Evolutionary conservation across 2,888 invertebrate genomes (phyloP).

Genomic region (Allophyes oxyacanthae): DNA sequence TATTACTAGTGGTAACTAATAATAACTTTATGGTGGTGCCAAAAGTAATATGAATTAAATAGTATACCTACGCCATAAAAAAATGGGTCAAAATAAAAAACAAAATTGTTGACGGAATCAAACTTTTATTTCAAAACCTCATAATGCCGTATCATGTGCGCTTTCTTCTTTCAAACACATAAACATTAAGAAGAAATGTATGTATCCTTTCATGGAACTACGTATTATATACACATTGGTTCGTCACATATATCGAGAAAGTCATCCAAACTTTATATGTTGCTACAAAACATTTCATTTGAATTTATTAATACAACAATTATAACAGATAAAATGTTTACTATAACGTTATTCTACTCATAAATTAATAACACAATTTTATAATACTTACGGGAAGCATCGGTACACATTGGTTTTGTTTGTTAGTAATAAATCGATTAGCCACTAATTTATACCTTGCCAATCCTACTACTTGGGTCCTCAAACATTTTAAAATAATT

Average conservation of each 20-base stretch:
- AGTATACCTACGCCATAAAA: too few relatives aligned
- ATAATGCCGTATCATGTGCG: constrained; percentile 60
- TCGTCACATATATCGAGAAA: constrained; percentile 19
- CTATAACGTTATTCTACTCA: constrained; percentile 75
- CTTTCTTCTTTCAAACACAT: constrained; percentile 57
- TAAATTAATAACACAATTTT: constrained; percentile 85
- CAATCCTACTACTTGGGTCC: background rate
- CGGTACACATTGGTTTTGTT: constrained; percentile 53
- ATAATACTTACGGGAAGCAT: constrained; percentile 79
- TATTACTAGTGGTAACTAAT: too few relatives aligned
- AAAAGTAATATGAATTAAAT: too few relatives aligned
- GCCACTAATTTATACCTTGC: constrained; percentile 5
- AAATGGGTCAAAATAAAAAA: constrained; percentile 37
- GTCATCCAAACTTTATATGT: constrained; percentile 30
- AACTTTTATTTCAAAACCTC: constrained; percentile 65
- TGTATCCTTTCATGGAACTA: constrained; percentile 39
- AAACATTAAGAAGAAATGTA: constrained; percentile 49
- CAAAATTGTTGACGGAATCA: constrained; percentile 57
- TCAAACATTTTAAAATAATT: too few relatives aligned
- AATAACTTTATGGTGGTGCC: too few relatives aligned
- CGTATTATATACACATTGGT: constrained; percentile 43
- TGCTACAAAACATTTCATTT: constrained; percentile 34
- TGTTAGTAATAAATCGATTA: constrained; percentile 48
- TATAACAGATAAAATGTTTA: constrained; percentile 64
- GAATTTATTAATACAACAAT: constrained; percentile 64